Conservation (phyloP, 2,113 vertebrate genomes). For the Mobula birostris region DNA sequence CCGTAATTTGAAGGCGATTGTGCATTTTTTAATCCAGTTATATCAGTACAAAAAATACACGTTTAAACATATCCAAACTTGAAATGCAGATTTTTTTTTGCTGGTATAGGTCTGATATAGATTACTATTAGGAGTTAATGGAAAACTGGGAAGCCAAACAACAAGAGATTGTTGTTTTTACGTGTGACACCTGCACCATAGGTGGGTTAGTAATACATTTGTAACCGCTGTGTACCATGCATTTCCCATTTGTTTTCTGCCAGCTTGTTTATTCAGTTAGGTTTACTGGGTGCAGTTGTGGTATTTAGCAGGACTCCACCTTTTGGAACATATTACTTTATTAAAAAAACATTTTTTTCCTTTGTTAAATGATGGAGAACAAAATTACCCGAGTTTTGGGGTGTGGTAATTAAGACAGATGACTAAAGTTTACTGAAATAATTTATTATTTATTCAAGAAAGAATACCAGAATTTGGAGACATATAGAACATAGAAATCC, state of each 20-base stretch:
- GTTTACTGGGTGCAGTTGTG: background rate
- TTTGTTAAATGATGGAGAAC: too few relatives aligned
- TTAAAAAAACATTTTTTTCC: too few relatives aligned
- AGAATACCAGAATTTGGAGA: too few relatives aligned
- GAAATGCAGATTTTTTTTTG: background rate
- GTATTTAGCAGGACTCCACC: background rate
- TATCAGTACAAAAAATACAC: background rate
- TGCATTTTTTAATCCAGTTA: background rate
- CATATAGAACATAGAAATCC: too few relatives aligned
- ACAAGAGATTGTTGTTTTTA: background rate
- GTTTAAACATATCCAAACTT: background rate
- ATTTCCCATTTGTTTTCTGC: background rate
- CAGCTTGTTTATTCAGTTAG: background rate
- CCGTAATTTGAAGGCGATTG: background rate
- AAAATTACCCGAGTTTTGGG: too few relatives aligned
- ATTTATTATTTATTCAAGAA: too few relatives aligned
- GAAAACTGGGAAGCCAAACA: background rate
- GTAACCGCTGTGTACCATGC: background rate
- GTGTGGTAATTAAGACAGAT: too few relatives aligned
- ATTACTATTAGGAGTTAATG: background rate
- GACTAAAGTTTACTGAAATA: too few relatives aligned
- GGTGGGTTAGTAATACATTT: background rate
- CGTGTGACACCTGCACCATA: slow-evolving; percentile 19
- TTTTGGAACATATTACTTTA: too few relatives aligned
- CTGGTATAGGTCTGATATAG: background rate